phyloP scores from a whole-genome alignment of 2,888 invertebrate species.

The Harpalus rubripes region DNA sequence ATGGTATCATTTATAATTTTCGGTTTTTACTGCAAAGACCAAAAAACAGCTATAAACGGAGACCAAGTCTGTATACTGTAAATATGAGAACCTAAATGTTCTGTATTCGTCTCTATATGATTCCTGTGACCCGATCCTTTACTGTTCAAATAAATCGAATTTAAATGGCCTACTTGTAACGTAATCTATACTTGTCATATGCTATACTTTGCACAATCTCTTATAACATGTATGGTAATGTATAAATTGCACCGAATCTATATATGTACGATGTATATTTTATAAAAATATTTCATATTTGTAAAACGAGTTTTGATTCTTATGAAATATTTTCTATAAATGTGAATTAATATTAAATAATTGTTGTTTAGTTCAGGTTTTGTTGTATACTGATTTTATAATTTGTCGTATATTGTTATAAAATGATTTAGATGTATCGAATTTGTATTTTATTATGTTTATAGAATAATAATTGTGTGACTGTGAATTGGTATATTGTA shows the following conservation, averaged over 20 bases:
- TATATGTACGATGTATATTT: conserved; percentile 56
- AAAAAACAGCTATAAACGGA: conserved; percentile 54
- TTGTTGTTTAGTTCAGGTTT: conserved; percentile 43
- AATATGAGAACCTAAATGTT: conserved; percentile 53
- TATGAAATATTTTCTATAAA: conserved; percentile 31
- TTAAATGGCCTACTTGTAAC: conserved; percentile 63
- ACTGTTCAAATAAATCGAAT: conserved; percentile 62
- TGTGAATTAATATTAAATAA: conserved; percentile 21
- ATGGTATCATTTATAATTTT: conserved; percentile 10
- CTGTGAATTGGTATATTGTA: conserved; percentile 59
- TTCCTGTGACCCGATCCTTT: conserved; percentile 48
- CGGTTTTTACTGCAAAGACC: conserved; percentile 53
- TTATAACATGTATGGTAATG: conserved; percentile 44
- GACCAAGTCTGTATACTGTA: conserved; percentile 64
- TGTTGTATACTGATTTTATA: not conserved
- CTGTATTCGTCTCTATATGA: conserved; percentile 50
- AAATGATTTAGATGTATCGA: conserved; percentile 35
- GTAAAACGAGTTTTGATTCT: conserved; percentile 19
- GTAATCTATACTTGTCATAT: conserved; percentile 51
- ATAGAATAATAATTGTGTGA: conserved; percentile 51
- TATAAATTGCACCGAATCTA: conserved; percentile 59
- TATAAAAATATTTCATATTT: conserved; percentile 43
- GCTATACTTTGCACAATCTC: conserved; percentile 64
- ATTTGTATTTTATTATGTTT: conserved; percentile 24
- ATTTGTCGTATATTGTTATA: conserved; percentile 16